Percentiles rank a stretch among this genome's conserved stretches.
phyloP scores from a whole-genome alignment of 2,888 invertebrate genomes.

The Dorcus parallelipipedus region DNA sequence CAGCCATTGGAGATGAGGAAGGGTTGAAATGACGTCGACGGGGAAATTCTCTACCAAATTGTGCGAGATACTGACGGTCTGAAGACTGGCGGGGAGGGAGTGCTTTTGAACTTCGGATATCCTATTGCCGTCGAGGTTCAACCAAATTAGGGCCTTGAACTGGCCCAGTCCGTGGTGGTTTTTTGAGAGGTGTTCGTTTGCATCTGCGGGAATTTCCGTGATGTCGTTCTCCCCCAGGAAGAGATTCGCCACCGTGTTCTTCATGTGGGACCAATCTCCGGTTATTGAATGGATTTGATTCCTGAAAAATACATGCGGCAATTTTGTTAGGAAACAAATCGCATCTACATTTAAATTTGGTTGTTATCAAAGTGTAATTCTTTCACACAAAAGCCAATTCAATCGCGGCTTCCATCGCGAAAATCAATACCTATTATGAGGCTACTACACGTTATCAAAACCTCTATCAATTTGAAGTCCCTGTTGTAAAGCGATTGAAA shows the following conservation, averaged over 20 bases:
- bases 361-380: too few species aligned
- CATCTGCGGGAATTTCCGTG: constrained; percentile 59
- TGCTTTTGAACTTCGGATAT: constrained; percentile 61
- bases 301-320: constrained; percentile 51
- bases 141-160: constrained; percentile 60
- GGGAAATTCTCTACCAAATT: constrained; percentile 70
- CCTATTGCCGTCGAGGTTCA: constrained; percentile 71
- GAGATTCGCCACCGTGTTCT: constrained; percentile 71
- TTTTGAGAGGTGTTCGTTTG: constrained; percentile 38
- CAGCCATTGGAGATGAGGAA: constrained; percentile 66
- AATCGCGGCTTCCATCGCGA: too few species aligned
- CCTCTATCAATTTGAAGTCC: too few species aligned
- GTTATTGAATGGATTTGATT: constrained; percentile 73
- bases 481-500: too few species aligned
- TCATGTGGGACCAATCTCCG: constrained; percentile 75
- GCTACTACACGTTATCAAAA: too few species aligned
- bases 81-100: constrained; percentile 63
- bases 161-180: constrained; percentile 43
- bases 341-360: too few species aligned
- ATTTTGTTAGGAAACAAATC: too few species aligned
- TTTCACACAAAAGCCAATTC: too few species aligned
- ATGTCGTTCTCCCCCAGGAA: constrained; percentile 82
- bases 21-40: constrained; percentile 59
- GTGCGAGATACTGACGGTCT: constrained; percentile 69
- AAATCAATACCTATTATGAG: too few species aligned